phyloP scores from a whole-genome alignment of 2,113 vertebrate species.

The Gasterosteus aculeatus region DNA sequence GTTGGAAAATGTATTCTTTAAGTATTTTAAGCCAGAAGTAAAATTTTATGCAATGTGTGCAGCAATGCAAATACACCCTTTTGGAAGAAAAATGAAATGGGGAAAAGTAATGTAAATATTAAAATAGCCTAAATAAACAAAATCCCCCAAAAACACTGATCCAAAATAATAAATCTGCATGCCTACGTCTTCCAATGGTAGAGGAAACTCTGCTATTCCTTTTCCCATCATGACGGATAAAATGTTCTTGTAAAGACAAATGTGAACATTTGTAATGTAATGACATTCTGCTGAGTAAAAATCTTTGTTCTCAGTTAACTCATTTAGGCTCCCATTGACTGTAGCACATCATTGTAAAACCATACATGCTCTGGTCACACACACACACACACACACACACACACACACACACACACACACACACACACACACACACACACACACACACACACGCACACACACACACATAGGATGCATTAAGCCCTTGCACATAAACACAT shows the following conservation, averaged over 20 bases:
- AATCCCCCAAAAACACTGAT: not conserved
- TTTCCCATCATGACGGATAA: not conserved
- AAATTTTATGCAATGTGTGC: not conserved
- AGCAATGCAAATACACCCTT: not conserved
- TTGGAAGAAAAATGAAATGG: not conserved
- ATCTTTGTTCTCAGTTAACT: conserved; percentile 32
- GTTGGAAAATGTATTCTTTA: not conserved
- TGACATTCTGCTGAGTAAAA: conserved; percentile 21
- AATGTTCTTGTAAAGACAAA: not conserved
- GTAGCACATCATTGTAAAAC: conserved; percentile 39
- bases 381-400: conserved; percentile 32
- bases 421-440: conserved; percentile 24
- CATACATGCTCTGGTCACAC: conserved; percentile 25
- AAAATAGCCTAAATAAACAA: not conserved
- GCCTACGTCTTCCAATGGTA: not conserved
- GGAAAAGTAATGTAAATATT: not conserved
- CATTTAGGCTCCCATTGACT: conserved; percentile 30
- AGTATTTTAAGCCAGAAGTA: not conserved
- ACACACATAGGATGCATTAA: conserved; percentile 12
- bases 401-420: conserved; percentile 14
- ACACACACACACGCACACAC: conserved; percentile 22
- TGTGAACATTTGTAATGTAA: conserved; percentile 3
- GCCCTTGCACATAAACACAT: conserved; percentile 9
- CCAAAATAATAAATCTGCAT: not conserved
- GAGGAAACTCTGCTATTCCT: not conserved